phyloP scores from a whole-genome alignment of 1,140 invertebrate genomes.

The Apocrypta bakeri region DNA sequence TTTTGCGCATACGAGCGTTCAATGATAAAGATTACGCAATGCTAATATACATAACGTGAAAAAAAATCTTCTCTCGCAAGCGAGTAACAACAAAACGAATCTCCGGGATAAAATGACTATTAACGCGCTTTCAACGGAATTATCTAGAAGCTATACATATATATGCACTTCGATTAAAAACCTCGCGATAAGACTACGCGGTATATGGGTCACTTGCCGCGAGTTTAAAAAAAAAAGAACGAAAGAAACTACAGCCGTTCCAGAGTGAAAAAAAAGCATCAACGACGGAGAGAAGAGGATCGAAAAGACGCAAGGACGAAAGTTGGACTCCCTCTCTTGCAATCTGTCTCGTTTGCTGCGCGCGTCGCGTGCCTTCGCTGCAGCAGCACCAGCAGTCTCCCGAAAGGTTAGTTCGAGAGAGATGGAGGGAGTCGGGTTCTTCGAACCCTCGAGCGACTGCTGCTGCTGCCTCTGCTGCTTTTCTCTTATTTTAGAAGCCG shows the following conservation, averaged over 20 bases:
- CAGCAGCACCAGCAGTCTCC: background rate
- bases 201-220: background rate
- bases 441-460: conserved; percentile 31
- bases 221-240: background rate
- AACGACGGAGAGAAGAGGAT: background rate
- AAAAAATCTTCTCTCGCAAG: too few species aligned
- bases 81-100: too few species aligned
- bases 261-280: background rate
- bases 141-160: too few species aligned
- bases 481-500: conserved; percentile 33
- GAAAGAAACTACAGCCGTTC: background rate
- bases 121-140: too few species aligned
- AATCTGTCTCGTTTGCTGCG: conserved; percentile 29
- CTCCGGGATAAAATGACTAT: too few species aligned
- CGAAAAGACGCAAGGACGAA: conserved; percentile 48
- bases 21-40: too few species aligned
- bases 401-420: background rate
- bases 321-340: background rate
- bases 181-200: background rate
- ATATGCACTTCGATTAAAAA: too few species aligned
- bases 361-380: conserved; percentile 39
- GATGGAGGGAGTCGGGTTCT: conserved; percentile 28
- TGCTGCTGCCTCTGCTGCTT: conserved; percentile 4
- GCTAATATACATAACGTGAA: too few species aligned
- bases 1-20: too few species aligned